Conservation (phyloP, 2,113 vertebrate genomes). For the Naja naja region DNA sequence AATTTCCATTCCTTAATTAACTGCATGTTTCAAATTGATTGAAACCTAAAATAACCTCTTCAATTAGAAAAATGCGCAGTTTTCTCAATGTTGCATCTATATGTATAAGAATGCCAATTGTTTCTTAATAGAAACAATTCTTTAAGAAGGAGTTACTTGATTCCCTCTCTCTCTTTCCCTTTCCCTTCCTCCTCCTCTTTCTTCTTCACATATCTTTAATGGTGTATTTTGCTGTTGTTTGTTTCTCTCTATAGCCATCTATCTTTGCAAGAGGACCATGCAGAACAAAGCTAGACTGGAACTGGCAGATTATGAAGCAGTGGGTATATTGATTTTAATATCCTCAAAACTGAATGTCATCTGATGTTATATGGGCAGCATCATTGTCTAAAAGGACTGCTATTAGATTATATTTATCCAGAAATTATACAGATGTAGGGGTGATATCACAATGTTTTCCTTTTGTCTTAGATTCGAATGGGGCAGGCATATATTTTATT, state of each 20-base stretch:
- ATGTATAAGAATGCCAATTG: neutral
- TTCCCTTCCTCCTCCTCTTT: slow-evolving; percentile 2
- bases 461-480: neutral
- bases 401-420: neutral
- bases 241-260: slow-evolving; percentile 82
- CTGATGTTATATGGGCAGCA: neutral
- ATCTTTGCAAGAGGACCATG: slow-evolving; percentile 97
- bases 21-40: neutral
- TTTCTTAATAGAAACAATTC: neutral
- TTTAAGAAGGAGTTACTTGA: neutral
- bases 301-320: slow-evolving; percentile 93
- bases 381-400: neutral
- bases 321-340: slow-evolving; percentile 77
- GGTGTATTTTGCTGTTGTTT: slow-evolving; percentile 31
- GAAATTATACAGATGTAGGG: neutral
- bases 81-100: neutral
- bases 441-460: neutral
- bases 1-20: neutral
- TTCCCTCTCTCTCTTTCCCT: slow-evolving; percentile 15
- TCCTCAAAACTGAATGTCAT: neutral
- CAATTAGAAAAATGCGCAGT: neutral
- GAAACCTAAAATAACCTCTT: neutral
- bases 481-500: neutral
- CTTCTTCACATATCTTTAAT: slow-evolving; percentile 42
- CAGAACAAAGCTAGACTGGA: slow-evolving; percentile 97